Evolutionary conservation across 2,888 invertebrate species (phyloP), one percentile per base, ranked within the genome.

Genomic region (Phymatocera aterrima): DNA sequence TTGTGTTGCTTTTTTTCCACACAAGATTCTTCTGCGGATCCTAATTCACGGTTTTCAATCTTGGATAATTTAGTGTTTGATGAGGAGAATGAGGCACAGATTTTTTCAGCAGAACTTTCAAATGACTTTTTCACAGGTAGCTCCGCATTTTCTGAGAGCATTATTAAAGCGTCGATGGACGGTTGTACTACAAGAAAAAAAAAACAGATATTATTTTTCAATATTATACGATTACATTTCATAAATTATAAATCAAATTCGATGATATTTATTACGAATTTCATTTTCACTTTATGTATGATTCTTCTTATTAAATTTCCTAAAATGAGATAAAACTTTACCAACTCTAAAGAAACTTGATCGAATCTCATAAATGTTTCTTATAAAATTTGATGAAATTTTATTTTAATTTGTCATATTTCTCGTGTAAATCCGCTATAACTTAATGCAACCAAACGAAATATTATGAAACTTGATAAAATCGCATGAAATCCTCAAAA

Each of bases 111-210:
- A 5, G 43, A 60, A 48, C 78, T 61, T 5, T 40, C 21, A 28
- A 68, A 51, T 10, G 24, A 24, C n/a, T 46, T 60, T 24, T 74
- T 81, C 12, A 18, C 24, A 4, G 79, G 75, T 54, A 57, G 21
- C 21, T 83, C 82, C 5, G 82, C 81, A 15, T 80, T 83, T n/a
- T 85, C 82, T 8, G 86, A 84, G 6, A 87, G 64, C 24, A 81
- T 82, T 75, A 87, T 85, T 6, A 87, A 80, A 24, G 83, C 81
- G 34, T 87, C 86, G 10, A 87, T 84, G 4, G 86, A 81, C 28
- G 82, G 80, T 81, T 85, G 83, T 40, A 86, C 86, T 86, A 60
- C 1, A 78, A 82, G 78, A 68, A 68, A 28, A 40, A 24, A 37
- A 75, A 74, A 18, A 0, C 3, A n/a, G 15, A 18, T 61, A 5